Base-by-base conservation (phyloP, 2,113 vertebrate genomes). In the Shinisaurus crocodilurus region DNA sequence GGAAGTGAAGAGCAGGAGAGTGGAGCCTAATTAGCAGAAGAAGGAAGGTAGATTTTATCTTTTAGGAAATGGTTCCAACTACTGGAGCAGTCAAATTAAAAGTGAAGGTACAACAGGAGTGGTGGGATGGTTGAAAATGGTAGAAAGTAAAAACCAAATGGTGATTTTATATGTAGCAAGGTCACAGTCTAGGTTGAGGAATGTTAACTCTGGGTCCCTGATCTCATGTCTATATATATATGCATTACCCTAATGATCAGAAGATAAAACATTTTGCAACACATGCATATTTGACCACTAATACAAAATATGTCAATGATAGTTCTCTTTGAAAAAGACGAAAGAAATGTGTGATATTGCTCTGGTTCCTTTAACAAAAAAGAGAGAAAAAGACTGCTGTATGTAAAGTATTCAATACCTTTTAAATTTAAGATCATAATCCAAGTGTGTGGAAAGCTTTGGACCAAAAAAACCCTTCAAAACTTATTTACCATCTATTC, bases 371-470 rank as follows among this genome's bases (percentile, higher is more conserved):
- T 32, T 50, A n/a, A n/a, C 16, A 16, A 85, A 85, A 20, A 34
- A 65, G 15, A 57, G 13, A 84, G 65, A 57, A 12, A 65, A 29
- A 57, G 9, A 54, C 6, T 50, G 15, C 18, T 79, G 16, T 7
- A 54, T 77, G 74, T 40, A 74, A 86, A 54, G 60, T 48, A 70
- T 87, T 4, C 87, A 87, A 90, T 82, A 69, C 54, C 27, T 63
- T 45, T 1, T 63, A 86, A 86, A 57, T 86, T 69, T 85, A 90
- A 91, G 84, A 85, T 1, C 72, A 48, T 81, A n/a, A 74, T 72
- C 5, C 20, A 54, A 91, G 87, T 80, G 88, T 87, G 40, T 75
- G 60, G 89, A 88, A 85, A 32, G 91, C 88, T 16, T 90, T 69
- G n/a, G 5, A 81, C 13, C 27, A 79, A 27, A 93, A 90, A 40